Base-by-base conservation (phyloP, 2,113 vertebrate genomes). In the Xerus inauris region DNA sequence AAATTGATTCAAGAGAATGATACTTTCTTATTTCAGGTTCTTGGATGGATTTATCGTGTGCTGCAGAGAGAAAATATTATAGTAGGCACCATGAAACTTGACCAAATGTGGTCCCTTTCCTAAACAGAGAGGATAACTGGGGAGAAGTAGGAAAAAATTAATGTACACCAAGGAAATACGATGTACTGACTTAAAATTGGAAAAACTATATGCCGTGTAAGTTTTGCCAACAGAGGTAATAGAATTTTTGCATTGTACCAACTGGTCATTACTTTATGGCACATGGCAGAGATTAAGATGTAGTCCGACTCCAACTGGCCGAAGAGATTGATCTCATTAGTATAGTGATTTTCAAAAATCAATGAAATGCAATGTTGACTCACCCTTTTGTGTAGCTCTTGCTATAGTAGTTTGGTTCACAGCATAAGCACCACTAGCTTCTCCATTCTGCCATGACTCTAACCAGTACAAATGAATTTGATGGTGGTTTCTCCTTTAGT, bases 1-100 rank as follows among this genome's bases (percentile, higher is more conserved):
- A 95, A 96, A 69, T 40, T 76, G 69, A 62, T 62, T 82, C 62
- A 89, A 79, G 49, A 79, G 83, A 62, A 22, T 35, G 30, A 77
- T 79, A 69, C 16, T 42, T 51, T 45, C 89, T 88, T 81, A 47
- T 47, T 95, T 91, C 19, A 69, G 40, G 30, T 82, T 88, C 40
- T 82, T 67, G 6, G 22, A 16, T n/a, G 24, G 28, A 72, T 73
- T 82, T 45, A 59, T 45, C 51, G 26, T 32, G 67, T 64, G 62
- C 72, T 91, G 87, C 19, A 93, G 54, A 87, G 40, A 91, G 38
- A 91, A 57, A 71, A 30, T 11, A 16, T 35, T 82, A 30, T 9
- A 45, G 30, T 22, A 82, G 73, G 26, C 7, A 30, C 5, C 1
- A 13, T 7, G 10, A 51, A 72, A 14, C 28, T 64, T 12, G 0